phyloP scores from a whole-genome alignment of 2,113 vertebrate genomes.

The Chamaea fasciata region DNA sequence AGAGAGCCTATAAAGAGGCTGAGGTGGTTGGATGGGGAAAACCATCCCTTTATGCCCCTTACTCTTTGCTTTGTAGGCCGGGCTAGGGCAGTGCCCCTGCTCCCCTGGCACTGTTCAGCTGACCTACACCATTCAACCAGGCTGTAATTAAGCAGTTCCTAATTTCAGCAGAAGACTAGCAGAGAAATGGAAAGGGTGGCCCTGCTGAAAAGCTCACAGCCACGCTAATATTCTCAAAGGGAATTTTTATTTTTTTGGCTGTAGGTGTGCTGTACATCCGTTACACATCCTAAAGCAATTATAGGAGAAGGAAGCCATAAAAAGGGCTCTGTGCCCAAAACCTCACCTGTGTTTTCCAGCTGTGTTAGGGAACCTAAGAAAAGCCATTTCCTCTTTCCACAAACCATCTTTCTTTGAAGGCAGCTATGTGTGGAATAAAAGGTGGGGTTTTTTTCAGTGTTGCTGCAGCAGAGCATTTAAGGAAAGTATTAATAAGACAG shows the following conservation, averaged over 20 bases:
- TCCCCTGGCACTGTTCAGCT: not conserved
- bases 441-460: not conserved
- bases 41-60: not conserved
- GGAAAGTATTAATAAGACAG: not conserved
- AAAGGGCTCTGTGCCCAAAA: conserved; percentile 33
- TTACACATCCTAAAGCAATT: conserved; percentile 17
- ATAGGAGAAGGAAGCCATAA: not conserved
- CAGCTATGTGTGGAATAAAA: conserved; percentile 12
- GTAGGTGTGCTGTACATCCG: not conserved
- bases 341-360: conserved; percentile 44
- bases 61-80: not conserved
- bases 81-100: not conserved
- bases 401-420: conserved; percentile 35
- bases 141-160: not conserved
- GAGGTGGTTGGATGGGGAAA: not conserved
- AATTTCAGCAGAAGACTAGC: not conserved
- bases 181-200: not conserved
- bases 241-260: not conserved
- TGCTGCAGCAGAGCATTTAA: not conserved
- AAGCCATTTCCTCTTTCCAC: conserved; percentile 42
- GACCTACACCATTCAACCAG: not conserved
- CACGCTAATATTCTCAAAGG: not conserved
- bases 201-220: not conserved
- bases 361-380: conserved; percentile 34
- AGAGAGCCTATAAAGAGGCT: not conserved